These are phyloP conservation scores for Germaria angustata DNA, from an alignment of 2,888 invertebrate species.

Conservation along the genomic window DNA sequence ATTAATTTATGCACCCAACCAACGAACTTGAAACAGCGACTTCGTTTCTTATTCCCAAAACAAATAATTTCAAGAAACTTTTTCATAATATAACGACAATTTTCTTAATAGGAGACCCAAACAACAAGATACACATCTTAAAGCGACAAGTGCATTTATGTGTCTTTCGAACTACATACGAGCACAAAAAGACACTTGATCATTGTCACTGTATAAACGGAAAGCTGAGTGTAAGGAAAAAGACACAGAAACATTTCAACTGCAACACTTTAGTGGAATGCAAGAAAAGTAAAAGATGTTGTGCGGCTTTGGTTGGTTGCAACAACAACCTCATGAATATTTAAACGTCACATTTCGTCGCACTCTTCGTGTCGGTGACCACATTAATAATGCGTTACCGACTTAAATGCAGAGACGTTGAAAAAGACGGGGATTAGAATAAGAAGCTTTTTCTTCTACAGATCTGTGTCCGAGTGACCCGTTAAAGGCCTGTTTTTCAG, in stretches of 20 bases:
- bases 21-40: slow-evolving; percentile 62
- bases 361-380: slow-evolving; percentile 75
- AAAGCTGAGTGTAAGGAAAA: neutral
- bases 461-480: no score
- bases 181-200: slow-evolving; percentile 55
- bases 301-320: slow-evolving; percentile 44
- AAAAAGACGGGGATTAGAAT: neutral
- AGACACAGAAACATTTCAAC: slow-evolving; percentile 11
- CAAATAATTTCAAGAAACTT: slow-evolving; percentile 25
- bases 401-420: slow-evolving; percentile 27
- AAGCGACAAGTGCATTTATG: slow-evolving; percentile 67
- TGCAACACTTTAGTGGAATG: slow-evolving; percentile 11
- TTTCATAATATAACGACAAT: slow-evolving; percentile 54
- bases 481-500: no score
- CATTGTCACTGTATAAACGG: slow-evolving; percentile 49
- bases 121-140: slow-evolving; percentile 50
- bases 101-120: slow-evolving; percentile 48
- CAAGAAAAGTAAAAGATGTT: slow-evolving; percentile 39
- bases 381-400: slow-evolving; percentile 74
- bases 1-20: slow-evolving; percentile 69
- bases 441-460: slow-evolving; percentile 60
- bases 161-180: slow-evolving; percentile 56
- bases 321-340: slow-evolving; percentile 76
- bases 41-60: slow-evolving; percentile 40
- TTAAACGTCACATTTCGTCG: slow-evolving; percentile 79